Evolutionary conservation across 1,140 invertebrate genomes (phyloP), one percentile per base, ranked within the genome.

Genomic region (Anadara kagoshimensis): DNA sequence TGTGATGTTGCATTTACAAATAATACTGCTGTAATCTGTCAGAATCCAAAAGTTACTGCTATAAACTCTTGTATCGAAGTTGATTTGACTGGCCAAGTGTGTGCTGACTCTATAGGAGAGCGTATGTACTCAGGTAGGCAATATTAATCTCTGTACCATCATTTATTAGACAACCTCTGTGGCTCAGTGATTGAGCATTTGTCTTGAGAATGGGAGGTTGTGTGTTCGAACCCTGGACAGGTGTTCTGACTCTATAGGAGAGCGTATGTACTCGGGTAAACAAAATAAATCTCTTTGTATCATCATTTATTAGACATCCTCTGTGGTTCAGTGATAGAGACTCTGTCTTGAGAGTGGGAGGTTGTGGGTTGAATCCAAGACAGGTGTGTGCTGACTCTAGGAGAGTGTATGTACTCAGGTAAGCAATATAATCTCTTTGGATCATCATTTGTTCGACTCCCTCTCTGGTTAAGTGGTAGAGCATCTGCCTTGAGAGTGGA

Each of bases 1-100:
- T 90, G 94, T 85, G 93, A 93, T 81, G 94, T 97, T 20, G 93
- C 95, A 83, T 97, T 95, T 86, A 95, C 96, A 0, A 97, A 97
- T 88, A 94, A 93, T 85, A 69, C 76, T 5, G 80, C 92, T 70
- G 91, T 97, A 70, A 93, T 98, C 67, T 93, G 93, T 0, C 92
- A 93, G 78, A 95, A 96, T 88, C 95, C 96, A 1, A 93, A 92
- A 83, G 97, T 98, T 93, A 97, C 96, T 0, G 96, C 97, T 20
- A 98, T 98, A 79, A 98, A 98, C 90, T 98, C 96, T 0, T 97
- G 95, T 86, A 97, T 98, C 80, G 97, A 98, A 90, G 94, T 98
- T 0, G 97, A 98, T 89, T 90, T 99, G n/a, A 97, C 96, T 1
- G 97, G 97, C 1, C 97, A 98, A 90, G 80, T 98, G 3, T 93